phyloP scores from a whole-genome alignment of 2,113 vertebrate genomes.

The Eidolon helvum region DNA sequence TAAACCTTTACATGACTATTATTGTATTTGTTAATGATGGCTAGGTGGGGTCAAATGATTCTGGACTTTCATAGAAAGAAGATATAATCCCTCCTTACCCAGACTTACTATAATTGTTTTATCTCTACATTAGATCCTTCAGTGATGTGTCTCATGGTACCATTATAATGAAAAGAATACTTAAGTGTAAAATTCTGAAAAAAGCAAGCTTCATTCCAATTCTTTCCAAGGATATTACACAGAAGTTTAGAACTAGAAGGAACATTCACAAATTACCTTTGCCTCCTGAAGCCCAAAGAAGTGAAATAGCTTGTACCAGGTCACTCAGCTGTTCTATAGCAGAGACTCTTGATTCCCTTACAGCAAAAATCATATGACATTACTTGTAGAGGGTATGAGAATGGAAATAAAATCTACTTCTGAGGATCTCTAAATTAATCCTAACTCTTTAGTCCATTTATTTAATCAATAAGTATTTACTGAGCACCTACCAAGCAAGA shows the following conservation, averaged over 20 bases:
- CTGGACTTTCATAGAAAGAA: neutral
- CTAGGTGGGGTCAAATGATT: neutral
- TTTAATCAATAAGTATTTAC: neutral
- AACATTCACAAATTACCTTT: neutral
- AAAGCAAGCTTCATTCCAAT: neutral
- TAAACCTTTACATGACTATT: neutral
- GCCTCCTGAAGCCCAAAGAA: neutral
- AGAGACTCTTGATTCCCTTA: neutral
- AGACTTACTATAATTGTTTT: neutral
- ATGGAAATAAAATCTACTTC: neutral
- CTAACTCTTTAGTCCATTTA: neutral
- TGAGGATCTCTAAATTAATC: neutral
- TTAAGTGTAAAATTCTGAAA: neutral
- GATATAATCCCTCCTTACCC: neutral
- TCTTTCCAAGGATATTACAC: neutral
- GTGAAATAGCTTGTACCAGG: neutral
- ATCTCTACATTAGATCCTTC: neutral
- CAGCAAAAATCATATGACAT: neutral
- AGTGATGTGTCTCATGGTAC: neutral
- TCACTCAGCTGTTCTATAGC: neutral
- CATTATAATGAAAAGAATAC: neutral
- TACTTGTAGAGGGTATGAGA: neutral
- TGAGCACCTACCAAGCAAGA: neutral
- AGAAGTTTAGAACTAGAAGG: neutral
- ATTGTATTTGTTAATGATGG: neutral